Base-by-base conservation (phyloP, 1,140 invertebrate species). In the Heliconius eleuchia region DNA sequence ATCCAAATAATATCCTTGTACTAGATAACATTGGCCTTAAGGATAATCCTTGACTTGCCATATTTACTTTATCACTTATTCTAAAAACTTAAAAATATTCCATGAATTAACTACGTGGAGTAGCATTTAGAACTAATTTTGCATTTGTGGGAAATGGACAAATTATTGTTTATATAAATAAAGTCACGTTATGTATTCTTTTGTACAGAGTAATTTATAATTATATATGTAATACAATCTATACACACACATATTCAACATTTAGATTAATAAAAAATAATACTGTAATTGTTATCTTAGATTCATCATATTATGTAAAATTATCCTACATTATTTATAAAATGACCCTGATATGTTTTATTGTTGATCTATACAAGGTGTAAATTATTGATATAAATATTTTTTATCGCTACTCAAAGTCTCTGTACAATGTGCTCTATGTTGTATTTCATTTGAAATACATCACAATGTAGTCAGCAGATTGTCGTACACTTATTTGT, bases 1-100 rank as follows among this genome's bases (percentile, higher is more conserved):
- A 91, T 1, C 96, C 96, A 74, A 96, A 89, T 57, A 96, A 91
- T 71, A 97, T 97, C 73, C 97, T 95, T 5, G 95, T 94, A 66
- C 92, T 92, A 5, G 96, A 96, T 27, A 91, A 72, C 3, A 92
- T 83, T 8, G 89, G 84, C 71, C 86, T 89, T 6, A 94, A 79
- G 11, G 88, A 87, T 30, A 80, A 78, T 9, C 52, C 81, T 55
- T 85, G 79, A 42, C 73, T 87, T 18, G 88, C 86, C 92, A 94
- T 94, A 57, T 84, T 79, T 23, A 30, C 60, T 66, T 66, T 11
- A 30, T 27, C 27, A 16, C 13, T 66, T 23, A 30, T 16, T 66
- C 3, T 30, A 30, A 57, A 23, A 57, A 23, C 5, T 66, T 66
- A 30, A 66, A 16, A 13, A 66, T 66, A 66, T 23, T 66, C 4